Evolutionary conservation across 2,888 invertebrate species (phyloP).

Genomic region (Listrodromus nycthemerus): DNA sequence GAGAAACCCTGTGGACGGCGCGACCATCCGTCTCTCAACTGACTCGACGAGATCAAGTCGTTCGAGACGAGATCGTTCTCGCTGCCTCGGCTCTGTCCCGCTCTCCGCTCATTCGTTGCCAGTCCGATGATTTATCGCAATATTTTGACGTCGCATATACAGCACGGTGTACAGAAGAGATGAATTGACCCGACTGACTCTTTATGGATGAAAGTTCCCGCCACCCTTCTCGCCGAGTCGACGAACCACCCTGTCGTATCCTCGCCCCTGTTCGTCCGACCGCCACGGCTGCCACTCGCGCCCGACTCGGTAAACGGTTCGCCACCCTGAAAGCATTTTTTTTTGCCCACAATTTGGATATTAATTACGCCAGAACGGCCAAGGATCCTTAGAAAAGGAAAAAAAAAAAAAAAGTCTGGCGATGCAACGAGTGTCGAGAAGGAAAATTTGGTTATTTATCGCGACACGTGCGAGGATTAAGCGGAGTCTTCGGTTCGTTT

Average conservation of each 20-base stretch:
- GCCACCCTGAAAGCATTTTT: slow-evolving; percentile 33
- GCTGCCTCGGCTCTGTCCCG: slow-evolving; percentile 51
- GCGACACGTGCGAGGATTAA: not conserved
- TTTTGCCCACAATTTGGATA: slow-evolving; percentile 61
- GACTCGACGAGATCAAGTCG: slow-evolving; percentile 54
- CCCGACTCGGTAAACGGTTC: slow-evolving; percentile 69
- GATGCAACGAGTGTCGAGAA: not conserved
- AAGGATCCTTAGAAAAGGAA: slow-evolving; percentile 24
- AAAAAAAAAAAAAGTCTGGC: slow-evolving; percentile 1
- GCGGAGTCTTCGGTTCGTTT: not conserved
- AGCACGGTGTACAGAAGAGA: slow-evolving; percentile 78
- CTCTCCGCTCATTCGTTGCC: slow-evolving; percentile 72
- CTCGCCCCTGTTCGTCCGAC: slow-evolving; percentile 24
- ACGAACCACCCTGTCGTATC: slow-evolving; percentile 25
- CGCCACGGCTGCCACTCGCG: not conserved
- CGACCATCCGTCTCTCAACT: slow-evolving; percentile 74
- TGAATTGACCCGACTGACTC: slow-evolving; percentile 82
- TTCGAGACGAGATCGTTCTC: slow-evolving; percentile 46
- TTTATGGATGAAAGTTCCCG: slow-evolving; percentile 80
- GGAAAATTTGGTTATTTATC: not conserved
- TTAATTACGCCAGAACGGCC: slow-evolving; percentile 70
- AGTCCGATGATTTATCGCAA: slow-evolving; percentile 83
- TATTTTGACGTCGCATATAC: slow-evolving; percentile 83
- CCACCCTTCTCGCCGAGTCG: slow-evolving; percentile 73
- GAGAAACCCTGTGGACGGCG: slow-evolving; percentile 72